Conservation (phyloP, 2,888 invertebrate species). For the Resseliella maxima region DNA sequence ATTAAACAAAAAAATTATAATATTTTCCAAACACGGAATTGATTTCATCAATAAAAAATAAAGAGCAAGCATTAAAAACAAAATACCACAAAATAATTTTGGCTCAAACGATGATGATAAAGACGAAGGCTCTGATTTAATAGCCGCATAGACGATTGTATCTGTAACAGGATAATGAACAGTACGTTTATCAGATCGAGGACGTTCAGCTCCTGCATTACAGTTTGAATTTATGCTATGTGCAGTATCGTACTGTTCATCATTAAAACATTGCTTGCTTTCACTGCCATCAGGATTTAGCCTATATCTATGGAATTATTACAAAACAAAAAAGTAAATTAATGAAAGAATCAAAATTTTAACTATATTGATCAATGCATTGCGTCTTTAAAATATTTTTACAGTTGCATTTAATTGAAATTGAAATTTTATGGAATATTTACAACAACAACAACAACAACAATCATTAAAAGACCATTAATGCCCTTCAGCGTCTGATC, state of each 20-base stretch:
- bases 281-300: slow-evolving; percentile 68
- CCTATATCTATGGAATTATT: too few species aligned
- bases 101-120: slow-evolving; percentile 62
- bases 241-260: slow-evolving; percentile 63
- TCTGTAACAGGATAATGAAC: slow-evolving; percentile 54
- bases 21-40: slow-evolving; percentile 3
- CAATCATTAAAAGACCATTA: too few species aligned
- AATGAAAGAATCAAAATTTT: too few species aligned
- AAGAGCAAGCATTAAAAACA: not conserved
- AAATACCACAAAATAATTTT: slow-evolving; percentile 60
- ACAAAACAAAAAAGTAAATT: too few species aligned
- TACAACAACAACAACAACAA: too few species aligned
- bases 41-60: not conserved
- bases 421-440: too few species aligned
- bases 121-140: slow-evolving; percentile 64
- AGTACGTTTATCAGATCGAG: not conserved
- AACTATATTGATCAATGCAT: too few species aligned
- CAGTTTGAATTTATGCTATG: slow-evolving; percentile 61
- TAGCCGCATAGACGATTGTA: slow-evolving; percentile 66
- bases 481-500: too few species aligned
- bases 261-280: slow-evolving; percentile 65
- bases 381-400: too few species aligned
- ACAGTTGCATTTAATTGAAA: too few species aligned
- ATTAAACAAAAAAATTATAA: too few species aligned
- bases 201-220: slow-evolving; percentile 59